Base-by-base conservation (phyloP, 2,113 vertebrate species). In the Smithornis capensis region DNA sequence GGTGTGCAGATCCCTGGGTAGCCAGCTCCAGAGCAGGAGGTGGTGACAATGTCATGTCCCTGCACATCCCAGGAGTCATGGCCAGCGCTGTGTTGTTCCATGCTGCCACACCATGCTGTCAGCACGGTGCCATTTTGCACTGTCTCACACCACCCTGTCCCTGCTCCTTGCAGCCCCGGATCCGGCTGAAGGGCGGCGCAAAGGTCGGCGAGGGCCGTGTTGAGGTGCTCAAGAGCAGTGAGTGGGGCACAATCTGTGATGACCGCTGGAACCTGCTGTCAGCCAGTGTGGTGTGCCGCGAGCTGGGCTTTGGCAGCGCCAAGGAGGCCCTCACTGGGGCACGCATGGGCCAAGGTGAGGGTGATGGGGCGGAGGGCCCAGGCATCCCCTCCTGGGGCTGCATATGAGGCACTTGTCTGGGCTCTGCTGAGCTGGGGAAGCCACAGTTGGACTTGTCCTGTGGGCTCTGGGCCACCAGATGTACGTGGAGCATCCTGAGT, bases 231-330 rank as follows among this genome's bases (percentile, higher is more conserved):
- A 99, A 90, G 88, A 96, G 95, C 84, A 98, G 87, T n/a, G 98
- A 99, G 57, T 99, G 99, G 99, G 99, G 99, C 52, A 99, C 99
- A 0, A 97, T 99, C 90, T 99, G 99, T 9, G 99, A 99, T 1
- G 98, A 99, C 89, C 99, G 98, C 94, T 99, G 99, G 99, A 98
- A 98, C 97, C 98, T 99, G 89, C 98, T 97, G 92, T 98, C 99
- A 0, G 99, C 99, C 97, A 99, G 99, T 2, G 98, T 99, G 25
- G 98, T 99, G 88, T 99, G 99, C 98, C 98, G 99, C 5, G 99
- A 99, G 96, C 98, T 99, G 89, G 99, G 99, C 91, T 99, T 99
- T 1, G 99, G 99, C 83, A 99, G 98, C 6, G 99, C 99, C 87
- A 99, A 98, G 96, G 99, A 99, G 88, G 99, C 99, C 29, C 98